Conservation (phyloP, 2,888 invertebrate species). For the Melipona beecheii region DNA sequence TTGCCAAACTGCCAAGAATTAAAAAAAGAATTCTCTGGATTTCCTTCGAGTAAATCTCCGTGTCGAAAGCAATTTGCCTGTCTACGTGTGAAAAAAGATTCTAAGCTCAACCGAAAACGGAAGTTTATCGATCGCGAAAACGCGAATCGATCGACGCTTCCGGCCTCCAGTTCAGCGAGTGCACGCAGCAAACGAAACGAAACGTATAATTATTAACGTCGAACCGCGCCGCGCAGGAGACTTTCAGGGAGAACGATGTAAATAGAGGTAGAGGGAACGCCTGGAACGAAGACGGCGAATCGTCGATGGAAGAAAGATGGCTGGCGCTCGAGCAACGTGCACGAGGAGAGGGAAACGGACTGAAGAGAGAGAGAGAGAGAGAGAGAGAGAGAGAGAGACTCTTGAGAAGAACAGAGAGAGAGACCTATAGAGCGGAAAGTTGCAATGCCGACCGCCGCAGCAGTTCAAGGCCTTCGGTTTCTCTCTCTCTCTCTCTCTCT, state of each 20-base stretch:
- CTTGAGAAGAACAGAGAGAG: slow-evolving; percentile 13
- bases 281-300: neutral
- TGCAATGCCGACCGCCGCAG: slow-evolving; percentile 74
- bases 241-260: slow-evolving; percentile 28
- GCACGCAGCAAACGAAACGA: neutral
- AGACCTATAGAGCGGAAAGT: slow-evolving; percentile 61
- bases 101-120: neutral
- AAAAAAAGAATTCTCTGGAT: neutral
- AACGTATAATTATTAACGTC: slow-evolving; percentile 9
- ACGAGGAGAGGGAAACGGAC: slow-evolving; percentile 24
- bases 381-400: neutral
- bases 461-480: slow-evolving; percentile 76
- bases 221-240: neutral
- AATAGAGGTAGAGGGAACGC: slow-evolving; percentile 20
- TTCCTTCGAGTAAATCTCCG: too few species aligned
- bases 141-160: slow-evolving; percentile 6
- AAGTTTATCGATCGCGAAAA: neutral
- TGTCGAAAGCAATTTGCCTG: neutral
- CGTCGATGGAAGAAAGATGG: slow-evolving; percentile 37
- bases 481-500: neutral
- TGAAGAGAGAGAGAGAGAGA: slow-evolving; percentile 15
- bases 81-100: neutral
- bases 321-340: slow-evolving; percentile 8
- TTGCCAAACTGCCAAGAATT: neutral
- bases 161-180: neutral